Evolutionary conservation across 2,888 invertebrate species (phyloP).

Genomic region (Nasonia oneida): DNA sequence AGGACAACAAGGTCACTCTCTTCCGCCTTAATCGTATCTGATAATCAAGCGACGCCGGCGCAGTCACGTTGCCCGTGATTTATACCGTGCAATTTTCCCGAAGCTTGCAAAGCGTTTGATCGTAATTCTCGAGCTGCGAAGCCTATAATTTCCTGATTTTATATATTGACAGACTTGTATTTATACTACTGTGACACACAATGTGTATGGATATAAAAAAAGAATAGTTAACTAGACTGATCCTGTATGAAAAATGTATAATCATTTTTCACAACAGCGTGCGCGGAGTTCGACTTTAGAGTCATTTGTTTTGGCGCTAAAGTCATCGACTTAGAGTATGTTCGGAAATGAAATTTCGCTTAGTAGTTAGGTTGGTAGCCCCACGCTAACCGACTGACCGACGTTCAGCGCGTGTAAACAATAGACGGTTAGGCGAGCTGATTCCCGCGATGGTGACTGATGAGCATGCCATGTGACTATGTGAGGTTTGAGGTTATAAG

Average conservation of each 20-base stretch:
- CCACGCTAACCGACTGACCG: too few relatives aligned
- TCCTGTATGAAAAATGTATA: not conserved
- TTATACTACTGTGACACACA: not conserved
- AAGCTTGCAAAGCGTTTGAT: not conserved
- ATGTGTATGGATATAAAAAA: not conserved
- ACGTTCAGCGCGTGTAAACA: too few relatives aligned
- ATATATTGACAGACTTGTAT: not conserved
- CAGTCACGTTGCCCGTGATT: not conserved
- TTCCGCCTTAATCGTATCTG: not conserved
- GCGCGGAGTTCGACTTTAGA: too few relatives aligned
- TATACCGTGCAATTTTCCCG: not conserved
- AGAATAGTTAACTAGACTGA: not conserved
- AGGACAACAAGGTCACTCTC: not conserved
- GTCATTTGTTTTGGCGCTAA: too few relatives aligned
- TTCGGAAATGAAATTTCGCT: too few relatives aligned
- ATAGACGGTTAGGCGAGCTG: too few relatives aligned
- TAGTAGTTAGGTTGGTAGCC: too few relatives aligned
- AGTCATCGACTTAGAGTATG: too few relatives aligned
- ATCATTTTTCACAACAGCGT: not conserved
- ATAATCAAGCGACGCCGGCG: not conserved
- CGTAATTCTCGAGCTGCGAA: not conserved
- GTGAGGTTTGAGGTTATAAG: too few relatives aligned
- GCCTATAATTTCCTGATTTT: not conserved
- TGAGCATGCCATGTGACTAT: too few relatives aligned
- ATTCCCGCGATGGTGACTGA: too few relatives aligned